Conservation (phyloP, 2,113 vertebrate genomes). For the Prionailurus bengalensis region DNA sequence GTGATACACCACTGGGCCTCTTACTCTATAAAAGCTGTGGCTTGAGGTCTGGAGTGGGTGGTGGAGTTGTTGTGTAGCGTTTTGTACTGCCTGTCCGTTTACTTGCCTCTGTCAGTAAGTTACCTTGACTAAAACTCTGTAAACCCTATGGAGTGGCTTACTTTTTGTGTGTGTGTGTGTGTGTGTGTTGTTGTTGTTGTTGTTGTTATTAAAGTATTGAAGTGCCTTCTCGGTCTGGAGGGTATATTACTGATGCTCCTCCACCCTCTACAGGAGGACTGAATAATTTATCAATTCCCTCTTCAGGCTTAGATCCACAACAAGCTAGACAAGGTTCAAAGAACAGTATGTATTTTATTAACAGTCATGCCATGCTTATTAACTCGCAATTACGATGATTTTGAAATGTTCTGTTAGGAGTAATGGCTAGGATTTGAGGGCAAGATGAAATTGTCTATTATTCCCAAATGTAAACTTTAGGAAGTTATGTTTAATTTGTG, state of each 20-base stretch:
- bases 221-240: not conserved
- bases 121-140: not conserved
- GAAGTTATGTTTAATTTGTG: not conserved
- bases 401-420: not conserved
- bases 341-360: not conserved
- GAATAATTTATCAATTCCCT: not conserved
- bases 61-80: not conserved
- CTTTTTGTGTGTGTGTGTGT: not conserved
- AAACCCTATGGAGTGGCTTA: not conserved
- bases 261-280: not conserved
- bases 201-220: not conserved
- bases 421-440: not conserved
- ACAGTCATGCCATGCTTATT: not conserved
- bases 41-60: no score
- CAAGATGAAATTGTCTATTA: not conserved
- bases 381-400: not conserved
- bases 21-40: not conserved
- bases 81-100: not conserved
- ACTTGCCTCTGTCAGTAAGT: not conserved
- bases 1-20: not conserved
- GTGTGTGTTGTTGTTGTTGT: no score
- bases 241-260: not conserved
- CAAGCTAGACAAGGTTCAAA: not conserved
- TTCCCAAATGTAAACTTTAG: not conserved
- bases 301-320: not conserved